Base-by-base conservation (phyloP, 2,888 invertebrate species). In the Bibio marci region DNA sequence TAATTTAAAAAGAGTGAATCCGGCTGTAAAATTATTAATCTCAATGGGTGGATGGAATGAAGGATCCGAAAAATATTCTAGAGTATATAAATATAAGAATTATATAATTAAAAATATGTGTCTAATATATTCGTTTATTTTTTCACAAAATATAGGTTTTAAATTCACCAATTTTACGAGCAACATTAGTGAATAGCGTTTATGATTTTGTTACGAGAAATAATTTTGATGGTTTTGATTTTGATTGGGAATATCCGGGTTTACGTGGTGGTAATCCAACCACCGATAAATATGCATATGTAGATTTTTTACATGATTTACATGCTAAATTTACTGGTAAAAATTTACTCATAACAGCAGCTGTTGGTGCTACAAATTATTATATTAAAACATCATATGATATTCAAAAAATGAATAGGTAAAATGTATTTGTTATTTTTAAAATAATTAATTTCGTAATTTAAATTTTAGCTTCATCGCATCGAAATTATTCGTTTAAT, bases 171-270 rank as follows among this genome's bases (percentile, higher is more conserved):
- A 22, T 8, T 6, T 22, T 22, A 22, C 53, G 0, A 48, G 26
- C 22, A 22, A 22, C 22, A 10, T 70, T 76, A 44, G 65, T 69
- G 6, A 46, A 62, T 12, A 68, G 64, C 32, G 65, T 64, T 4
- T 50, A 69, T 1, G 47, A 51, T 0, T 69, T 73, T 46, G 48
- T 71, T 1, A 47, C 55, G 33, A 54, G 56, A 14, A 58, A 71
- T 47, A 55, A 56, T 2, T 75, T 76, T 46, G 71, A 76, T 48
- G 75, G 75, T 5, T 62, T 75, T 19, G 74, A 76, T 50, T 44
- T 75, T 13, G 73, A 74, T 49, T 76, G 74, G 73, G 69, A 72
- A 46, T 72, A 71, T 48, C 71, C 72, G 1, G 62, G 54, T 12
- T 64, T 67, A 49, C 52, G 68, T 38, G 66, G 65, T 26, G 67